phyloP scores from a whole-genome alignment of 23 tunicate genomes.

The Halocynthia roretzi region DNA sequence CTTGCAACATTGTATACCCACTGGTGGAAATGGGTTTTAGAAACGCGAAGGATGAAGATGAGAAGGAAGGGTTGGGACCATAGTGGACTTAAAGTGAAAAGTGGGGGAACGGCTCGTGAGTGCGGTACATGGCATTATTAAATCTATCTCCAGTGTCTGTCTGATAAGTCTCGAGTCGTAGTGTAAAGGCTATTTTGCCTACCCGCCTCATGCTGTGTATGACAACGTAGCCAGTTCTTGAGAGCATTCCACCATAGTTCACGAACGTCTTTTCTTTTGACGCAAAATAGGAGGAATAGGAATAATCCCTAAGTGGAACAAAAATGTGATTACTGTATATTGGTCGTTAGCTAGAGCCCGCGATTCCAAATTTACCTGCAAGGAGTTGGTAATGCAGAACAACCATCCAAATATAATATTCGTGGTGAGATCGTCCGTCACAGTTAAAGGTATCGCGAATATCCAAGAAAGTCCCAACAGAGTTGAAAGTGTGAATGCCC shows the following conservation, averaged over 20 bases:
- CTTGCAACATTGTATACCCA: too few relatives aligned
- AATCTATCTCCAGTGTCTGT: too few relatives aligned
- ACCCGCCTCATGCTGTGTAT: too few relatives aligned
- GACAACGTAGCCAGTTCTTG: neutral
- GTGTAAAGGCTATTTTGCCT: too few relatives aligned
- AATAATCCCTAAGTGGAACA: constrained; percentile 2
- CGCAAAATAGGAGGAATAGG: constrained; percentile 6
- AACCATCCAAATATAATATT: constrained; percentile 7
- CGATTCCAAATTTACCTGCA: neutral
- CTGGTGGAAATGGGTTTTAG: too few relatives aligned
- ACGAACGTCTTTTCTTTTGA: constrained; percentile 2
- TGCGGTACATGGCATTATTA: too few relatives aligned
- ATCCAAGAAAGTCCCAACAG: constrained; percentile 3
- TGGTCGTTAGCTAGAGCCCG: too few relatives aligned
- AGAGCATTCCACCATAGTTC: neutral
- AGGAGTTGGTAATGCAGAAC: neutral
- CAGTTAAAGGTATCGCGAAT: constrained; percentile 2
- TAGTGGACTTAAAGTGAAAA: too few relatives aligned
- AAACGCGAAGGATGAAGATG: too few relatives aligned
- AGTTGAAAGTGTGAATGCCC: neutral
- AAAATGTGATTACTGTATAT: neutral
- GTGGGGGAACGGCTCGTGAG: too few relatives aligned
- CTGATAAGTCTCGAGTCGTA: too few relatives aligned
- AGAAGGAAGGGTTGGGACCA: too few relatives aligned
- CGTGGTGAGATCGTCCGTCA: neutral